These are phyloP conservation scores for Ciconia boyciana DNA, from an alignment of 2,113 vertebrate species.

Conservation along the genomic window DNA sequence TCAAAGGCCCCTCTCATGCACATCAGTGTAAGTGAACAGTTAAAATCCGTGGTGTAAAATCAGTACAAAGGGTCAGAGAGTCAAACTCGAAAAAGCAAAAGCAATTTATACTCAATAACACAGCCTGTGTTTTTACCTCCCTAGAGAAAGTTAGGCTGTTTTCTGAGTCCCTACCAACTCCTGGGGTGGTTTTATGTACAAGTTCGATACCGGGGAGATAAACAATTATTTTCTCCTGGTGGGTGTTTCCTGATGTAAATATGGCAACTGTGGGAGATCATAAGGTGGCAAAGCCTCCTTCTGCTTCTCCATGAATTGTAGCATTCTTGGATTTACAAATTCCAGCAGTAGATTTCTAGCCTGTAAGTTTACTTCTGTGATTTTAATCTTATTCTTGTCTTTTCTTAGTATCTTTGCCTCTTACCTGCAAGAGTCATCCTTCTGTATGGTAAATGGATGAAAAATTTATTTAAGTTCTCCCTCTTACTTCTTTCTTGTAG, in stretches of 20 bases:
- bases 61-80: background rate
- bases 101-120: background rate
- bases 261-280: background rate
- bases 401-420: background rate
- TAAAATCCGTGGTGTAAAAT: background rate
- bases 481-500: background rate
- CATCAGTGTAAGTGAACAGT: background rate
- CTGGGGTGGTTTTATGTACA: background rate
- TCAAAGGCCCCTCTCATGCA: background rate
- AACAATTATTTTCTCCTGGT: background rate
- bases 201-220: background rate
- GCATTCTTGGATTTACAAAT: background rate
- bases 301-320: background rate
- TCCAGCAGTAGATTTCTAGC: background rate
- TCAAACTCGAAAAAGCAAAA: background rate
- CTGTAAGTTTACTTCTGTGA: background rate
- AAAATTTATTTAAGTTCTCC: background rate
- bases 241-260: background rate
- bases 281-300: background rate
- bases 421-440: background rate
- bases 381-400: background rate
- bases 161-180: background rate
- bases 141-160: background rate
- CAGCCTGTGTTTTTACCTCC: fast-evolving
- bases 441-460: background rate